Conservation (phyloP, 30 jellyfish, hydroid and myxozoan species). For the Calvadosia cruxmelitensis region DNA sequence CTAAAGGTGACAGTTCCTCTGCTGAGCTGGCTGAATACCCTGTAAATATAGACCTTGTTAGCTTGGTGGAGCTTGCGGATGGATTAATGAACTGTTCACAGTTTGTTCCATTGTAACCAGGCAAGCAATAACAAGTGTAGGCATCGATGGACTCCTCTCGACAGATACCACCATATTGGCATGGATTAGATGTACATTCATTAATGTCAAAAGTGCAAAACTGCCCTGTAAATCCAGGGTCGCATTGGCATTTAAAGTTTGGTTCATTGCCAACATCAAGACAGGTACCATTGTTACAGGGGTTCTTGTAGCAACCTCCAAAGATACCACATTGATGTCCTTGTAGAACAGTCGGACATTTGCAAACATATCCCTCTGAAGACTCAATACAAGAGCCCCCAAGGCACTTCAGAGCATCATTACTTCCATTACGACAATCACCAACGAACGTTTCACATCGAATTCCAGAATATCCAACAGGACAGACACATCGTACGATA, state of each 20-base stretch:
- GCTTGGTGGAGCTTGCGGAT: too few species aligned
- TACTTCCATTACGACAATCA: slow-evolving; percentile 57
- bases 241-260: slow-evolving; percentile 36
- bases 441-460: slow-evolving; percentile 47
- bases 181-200: slow-evolving; percentile 53
- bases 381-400: slow-evolving; percentile 29
- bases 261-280: background rate
- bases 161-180: slow-evolving; percentile 57
- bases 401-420: slow-evolving; percentile 20
- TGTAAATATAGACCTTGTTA: too few species aligned
- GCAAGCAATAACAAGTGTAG: slow-evolving; percentile 35
- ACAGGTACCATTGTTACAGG: slow-evolving; percentile 63
- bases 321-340: slow-evolving; percentile 41
- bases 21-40: too few species aligned
- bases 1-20: too few species aligned
- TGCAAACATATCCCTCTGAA: slow-evolving; percentile 46
- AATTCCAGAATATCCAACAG: slow-evolving; percentile 40
- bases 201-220: slow-evolving; percentile 53
- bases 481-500: slow-evolving; percentile 30
- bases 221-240: slow-evolving; percentile 63
- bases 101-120: slow-evolving; percentile 33
- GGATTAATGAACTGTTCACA: too few species aligned
- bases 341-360: slow-evolving; percentile 57
- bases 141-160: slow-evolving; percentile 22
- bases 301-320: slow-evolving; percentile 33